Base-by-base conservation (phyloP, 1,140 invertebrate species). In the Penaeus vannamei region DNA sequence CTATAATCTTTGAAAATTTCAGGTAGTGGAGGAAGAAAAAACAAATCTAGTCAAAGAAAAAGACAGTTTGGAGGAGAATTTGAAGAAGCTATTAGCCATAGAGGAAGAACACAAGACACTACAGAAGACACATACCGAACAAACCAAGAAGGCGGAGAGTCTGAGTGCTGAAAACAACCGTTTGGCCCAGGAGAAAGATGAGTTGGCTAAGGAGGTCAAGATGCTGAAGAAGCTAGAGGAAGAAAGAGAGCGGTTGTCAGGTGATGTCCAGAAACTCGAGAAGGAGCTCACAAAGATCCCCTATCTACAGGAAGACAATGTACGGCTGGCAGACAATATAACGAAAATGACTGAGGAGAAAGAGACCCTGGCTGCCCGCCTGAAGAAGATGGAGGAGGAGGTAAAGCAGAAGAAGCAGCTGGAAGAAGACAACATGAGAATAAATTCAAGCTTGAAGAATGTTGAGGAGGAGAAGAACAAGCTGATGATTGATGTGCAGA, bases 81-180 rank as follows among this genome's bases (percentile, higher is more conserved):
- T 79, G 19, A 79, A 89, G 22, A 91, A 92, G 29, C 79, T 92
- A 20, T 90, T 92, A 83, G 91, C 92, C 32, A 92, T 91, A 61
- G 92, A 93, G 84, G 92, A 92, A 60, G 92, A 93, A 91, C 93
- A 90, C 92, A 92, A 59, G 91, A 92, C 91, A 83, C 36, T 87
- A 22, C 53, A 91, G 29, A 79, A 86, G 80, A 85, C 84, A 46
- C 2, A 46, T 0, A 84, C 26, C 23, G 85, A 88, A 46, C 2
- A 46, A 0, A 84, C 26, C 23, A 53, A 87, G 22, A 84, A 85
- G 36, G 66, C 62, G 17, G 86, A 90, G n/a, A 62, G 32, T 7
- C n/a, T 79, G 12, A 84, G 79, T 61, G 26, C 32, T 22, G 83
- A 72, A 42, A 81, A 53, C 32, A 60, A 82, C 8, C 22, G 77